A percentile compares a stretch with the other conserved stretches of the same genome.
phyloP scores from a whole-genome alignment of 2,888 invertebrate genomes.

The Eupithecia subumbrata region DNA sequence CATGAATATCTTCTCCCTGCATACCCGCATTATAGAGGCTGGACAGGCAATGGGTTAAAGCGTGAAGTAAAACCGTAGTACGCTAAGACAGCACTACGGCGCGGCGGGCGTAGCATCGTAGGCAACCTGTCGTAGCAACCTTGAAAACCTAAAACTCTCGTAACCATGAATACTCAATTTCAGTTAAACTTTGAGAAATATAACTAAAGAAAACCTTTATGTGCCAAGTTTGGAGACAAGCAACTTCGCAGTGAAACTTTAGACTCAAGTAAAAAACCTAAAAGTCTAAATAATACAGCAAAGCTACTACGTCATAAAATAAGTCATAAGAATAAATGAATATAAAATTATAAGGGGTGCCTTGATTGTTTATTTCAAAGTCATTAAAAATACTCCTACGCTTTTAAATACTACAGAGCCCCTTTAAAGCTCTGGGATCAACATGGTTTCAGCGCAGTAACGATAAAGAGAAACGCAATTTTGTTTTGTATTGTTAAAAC shows the following conservation, averaged over 20 bases:
- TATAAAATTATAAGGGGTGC: background rate
- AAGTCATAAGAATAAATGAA: background rate
- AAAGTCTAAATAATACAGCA: background rate
- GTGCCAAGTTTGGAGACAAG: background rate
- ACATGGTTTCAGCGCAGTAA: background rate
- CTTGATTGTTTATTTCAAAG: slow-evolving; percentile 15
- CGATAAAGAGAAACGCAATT: background rate
- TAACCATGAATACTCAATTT: background rate
- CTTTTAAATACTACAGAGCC: background rate
- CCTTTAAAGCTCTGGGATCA: background rate
- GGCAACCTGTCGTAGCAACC: background rate
- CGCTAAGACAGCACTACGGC: background rate
- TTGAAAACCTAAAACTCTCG: background rate
- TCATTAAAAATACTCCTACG: slow-evolving; percentile 3
- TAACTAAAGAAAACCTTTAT: background rate
- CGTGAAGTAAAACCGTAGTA: background rate
- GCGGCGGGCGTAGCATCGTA: background rate
- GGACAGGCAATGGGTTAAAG: background rate
- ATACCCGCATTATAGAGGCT: background rate
- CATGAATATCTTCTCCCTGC: background rate
- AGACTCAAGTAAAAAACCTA: background rate
- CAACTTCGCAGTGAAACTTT: background rate
- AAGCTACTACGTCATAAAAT: background rate
- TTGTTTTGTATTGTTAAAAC: background rate
- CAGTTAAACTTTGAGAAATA: background rate